phyloP scores from a whole-genome alignment of 2,113 vertebrate species.

The Scopus umbretta region DNA sequence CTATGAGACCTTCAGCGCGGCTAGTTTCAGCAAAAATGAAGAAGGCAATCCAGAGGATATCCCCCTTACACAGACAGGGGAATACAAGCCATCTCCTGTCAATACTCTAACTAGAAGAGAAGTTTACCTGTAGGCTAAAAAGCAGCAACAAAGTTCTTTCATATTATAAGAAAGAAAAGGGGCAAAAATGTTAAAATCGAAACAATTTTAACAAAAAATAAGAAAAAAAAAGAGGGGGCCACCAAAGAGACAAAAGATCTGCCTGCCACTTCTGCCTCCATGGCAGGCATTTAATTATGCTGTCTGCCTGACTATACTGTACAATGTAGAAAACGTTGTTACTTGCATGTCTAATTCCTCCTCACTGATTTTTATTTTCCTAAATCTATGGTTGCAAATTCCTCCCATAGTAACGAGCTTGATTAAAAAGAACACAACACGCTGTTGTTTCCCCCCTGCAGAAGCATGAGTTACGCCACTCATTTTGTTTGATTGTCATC shows the following conservation, averaged over 20 bases:
- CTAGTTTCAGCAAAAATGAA: conserved; percentile 88
- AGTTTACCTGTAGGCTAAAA: conserved; percentile 92
- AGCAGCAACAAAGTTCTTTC: conserved; percentile 63
- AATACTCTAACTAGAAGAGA: conserved; percentile 96
- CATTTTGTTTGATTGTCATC: conserved; percentile 67
- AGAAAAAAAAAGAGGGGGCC: conserved; percentile 74
- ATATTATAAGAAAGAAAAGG: conserved; percentile 61
- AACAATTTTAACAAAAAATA: conserved; percentile 71
- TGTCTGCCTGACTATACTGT: conserved; percentile 87
- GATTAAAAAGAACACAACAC: conserved; percentile 68
- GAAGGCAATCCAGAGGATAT: conserved; percentile 92
- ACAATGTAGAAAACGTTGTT: conserved; percentile 87
- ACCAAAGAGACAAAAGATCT: conserved; percentile 82
- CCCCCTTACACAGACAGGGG: conserved; percentile 92
- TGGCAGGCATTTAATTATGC: conserved; percentile 79
- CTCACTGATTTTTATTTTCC: conserved; percentile 71
- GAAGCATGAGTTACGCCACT: conserved; percentile 75
- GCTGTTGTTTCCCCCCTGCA: conserved; percentile 59
- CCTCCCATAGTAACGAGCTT: conserved; percentile 70
- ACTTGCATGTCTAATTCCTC: conserved; percentile 87
- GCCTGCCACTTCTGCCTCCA: conserved; percentile 84
- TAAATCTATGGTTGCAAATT: conserved; percentile 74
- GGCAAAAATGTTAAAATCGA: conserved; percentile 62
- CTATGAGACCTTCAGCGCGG: conserved; percentile 90
- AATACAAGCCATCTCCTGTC: conserved; percentile 96